Percentiles rank a stretch among this genome's conserved stretches.
phyloP scores from a whole-genome alignment of 2,797 vertebrate genomes.

The Ara ararauna region DNA sequence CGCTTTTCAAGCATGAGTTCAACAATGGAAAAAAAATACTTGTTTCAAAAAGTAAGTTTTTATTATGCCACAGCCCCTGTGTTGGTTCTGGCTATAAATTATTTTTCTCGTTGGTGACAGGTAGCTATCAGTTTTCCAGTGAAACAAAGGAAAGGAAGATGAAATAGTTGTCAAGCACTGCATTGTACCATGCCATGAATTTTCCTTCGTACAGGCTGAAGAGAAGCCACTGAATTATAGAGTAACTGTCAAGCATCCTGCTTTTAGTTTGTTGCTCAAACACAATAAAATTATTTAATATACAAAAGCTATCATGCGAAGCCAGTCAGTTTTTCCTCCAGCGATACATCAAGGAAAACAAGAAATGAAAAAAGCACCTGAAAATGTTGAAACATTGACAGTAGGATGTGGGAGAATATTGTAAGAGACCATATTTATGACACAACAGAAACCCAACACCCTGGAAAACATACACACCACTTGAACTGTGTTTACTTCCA shows the following conservation, averaged over 20 bases:
- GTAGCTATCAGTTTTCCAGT: constrained; percentile 55
- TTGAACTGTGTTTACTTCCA: constrained; percentile 70
- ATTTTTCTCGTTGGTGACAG: constrained; percentile 6
- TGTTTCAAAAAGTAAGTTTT: constrained; percentile 9
- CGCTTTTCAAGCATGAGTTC: neutral
- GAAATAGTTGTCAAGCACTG: constrained; percentile 20
- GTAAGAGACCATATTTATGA: constrained; percentile 67
- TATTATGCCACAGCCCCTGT: neutral
- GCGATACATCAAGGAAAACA: constrained; percentile 51
- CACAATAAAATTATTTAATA: constrained; percentile 72
- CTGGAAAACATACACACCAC: constrained; percentile 61
- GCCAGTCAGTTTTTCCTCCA: constrained; percentile 55
- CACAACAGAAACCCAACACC: constrained; percentile 77
- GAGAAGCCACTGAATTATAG: constrained; percentile 31
- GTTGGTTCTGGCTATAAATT: neutral
- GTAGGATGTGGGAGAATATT: constrained; percentile 47
- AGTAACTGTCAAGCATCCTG: constrained; percentile 32
- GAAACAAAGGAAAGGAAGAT: constrained; percentile 46
- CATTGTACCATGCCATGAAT: constrained; percentile 6
- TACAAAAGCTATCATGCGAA: constrained; percentile 59
- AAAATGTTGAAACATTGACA: constrained; percentile 65
- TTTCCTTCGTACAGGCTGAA: constrained; percentile 28
- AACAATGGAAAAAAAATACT: neutral
- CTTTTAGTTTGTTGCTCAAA: constrained; percentile 76
- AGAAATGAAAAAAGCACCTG: constrained; percentile 66